Percentiles rank a stretch among this genome's conserved stretches.
These are phyloP conservation scores for Acronicta leporina DNA, from an alignment of 2,888 invertebrate species.

Conservation along the genomic window DNA sequence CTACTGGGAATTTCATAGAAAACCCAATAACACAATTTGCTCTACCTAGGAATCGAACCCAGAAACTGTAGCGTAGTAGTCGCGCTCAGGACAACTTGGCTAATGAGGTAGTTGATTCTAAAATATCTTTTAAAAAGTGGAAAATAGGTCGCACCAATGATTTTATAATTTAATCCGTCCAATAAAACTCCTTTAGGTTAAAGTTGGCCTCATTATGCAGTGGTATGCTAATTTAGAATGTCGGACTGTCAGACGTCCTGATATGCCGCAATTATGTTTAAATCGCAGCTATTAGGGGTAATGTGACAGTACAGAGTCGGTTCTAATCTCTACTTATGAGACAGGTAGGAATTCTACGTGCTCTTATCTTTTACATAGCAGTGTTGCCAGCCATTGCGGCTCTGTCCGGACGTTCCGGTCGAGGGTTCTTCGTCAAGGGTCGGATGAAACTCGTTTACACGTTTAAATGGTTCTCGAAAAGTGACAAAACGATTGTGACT, in stretches of 20 bases:
- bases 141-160: neutral
- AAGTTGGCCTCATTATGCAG: conserved; percentile 5
- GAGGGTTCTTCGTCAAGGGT: too few species aligned
- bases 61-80: too few species aligned
- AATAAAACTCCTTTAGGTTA: neutral
- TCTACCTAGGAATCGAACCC: too few species aligned
- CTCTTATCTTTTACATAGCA: neutral
- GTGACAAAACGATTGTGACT: too few species aligned
- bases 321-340: conserved; percentile 4
- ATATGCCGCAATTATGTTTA: conserved; percentile 1
- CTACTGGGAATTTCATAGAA: too few species aligned
- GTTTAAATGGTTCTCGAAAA: too few species aligned
- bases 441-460: too few species aligned
- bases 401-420: neutral
- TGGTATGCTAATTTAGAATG: neutral
- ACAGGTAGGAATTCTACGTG: neutral
- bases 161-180: neutral
- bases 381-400: neutral
- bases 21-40: too few species aligned
- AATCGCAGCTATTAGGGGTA: neutral
- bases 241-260: conserved; percentile 2
- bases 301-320: neutral
- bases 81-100: too few species aligned
- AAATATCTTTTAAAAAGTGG: too few species aligned
- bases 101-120: too few species aligned